phyloP scores from a whole-genome alignment of 2,113 vertebrate genomes.

The Rousettus leschenaultii region DNA sequence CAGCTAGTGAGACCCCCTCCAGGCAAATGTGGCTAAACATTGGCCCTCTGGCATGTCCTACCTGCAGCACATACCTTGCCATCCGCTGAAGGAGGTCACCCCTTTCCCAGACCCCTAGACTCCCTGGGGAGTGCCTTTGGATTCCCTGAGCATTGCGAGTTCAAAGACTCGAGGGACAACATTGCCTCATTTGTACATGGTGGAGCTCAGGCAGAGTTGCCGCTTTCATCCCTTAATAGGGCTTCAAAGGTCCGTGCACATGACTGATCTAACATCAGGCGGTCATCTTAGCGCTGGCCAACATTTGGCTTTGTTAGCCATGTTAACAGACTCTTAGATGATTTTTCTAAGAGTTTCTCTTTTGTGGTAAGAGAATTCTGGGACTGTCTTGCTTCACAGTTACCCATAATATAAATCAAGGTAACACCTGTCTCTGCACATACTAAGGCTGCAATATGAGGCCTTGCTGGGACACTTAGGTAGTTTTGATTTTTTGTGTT shows the following conservation, averaged over 20 bases:
- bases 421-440: neutral
- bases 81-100: neutral
- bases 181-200: neutral
- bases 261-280: neutral
- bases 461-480: neutral
- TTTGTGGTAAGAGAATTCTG: neutral
- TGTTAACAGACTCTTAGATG: neutral
- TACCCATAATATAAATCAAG: neutral
- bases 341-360: neutral
- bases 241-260: neutral
- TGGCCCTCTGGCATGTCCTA: neutral
- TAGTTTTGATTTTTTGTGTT: neutral
- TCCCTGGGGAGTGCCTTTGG: neutral
- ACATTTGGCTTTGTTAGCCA: neutral
- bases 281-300: neutral
- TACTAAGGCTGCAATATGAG: neutral
- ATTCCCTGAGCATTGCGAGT: neutral
- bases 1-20: neutral
- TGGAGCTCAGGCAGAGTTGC: neutral
- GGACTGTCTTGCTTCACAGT: neutral
- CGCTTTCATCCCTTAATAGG: neutral
- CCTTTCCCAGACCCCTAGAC: neutral
- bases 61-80: neutral
- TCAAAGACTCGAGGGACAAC: neutral
- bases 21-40: neutral